Evolutionary conservation across 2,797 vertebrate species (phyloP).

Genomic region (Presbytis comata): DNA sequence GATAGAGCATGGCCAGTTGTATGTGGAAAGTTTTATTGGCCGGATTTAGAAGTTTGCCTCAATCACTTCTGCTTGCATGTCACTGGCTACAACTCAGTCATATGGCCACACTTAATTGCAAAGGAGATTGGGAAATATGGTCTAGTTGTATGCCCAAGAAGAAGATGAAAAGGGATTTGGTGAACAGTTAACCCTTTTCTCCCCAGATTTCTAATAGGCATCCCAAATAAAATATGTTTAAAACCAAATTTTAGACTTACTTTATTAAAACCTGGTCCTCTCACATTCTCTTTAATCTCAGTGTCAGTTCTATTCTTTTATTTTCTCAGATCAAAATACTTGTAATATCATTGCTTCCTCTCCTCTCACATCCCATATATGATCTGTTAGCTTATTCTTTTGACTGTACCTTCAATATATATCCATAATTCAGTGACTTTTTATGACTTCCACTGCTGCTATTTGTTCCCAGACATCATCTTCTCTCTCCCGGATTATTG

Average conservation of each 20-base stretch:
- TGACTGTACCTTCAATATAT: not conserved
- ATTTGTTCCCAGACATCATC: not conserved
- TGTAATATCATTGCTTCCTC: not conserved
- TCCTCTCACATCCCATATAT: not conserved
- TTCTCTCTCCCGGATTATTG: not conserved
- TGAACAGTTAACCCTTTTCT: not conserved
- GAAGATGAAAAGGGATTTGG: not conserved
- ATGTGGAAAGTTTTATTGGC: not conserved
- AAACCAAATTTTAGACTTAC: not conserved
- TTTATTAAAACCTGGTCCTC: not conserved
- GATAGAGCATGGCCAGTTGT: not conserved
- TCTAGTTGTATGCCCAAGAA: not conserved
- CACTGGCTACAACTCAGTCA: not conserved
- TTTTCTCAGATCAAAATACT: not conserved
- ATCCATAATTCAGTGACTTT: not conserved
- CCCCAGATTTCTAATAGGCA: not conserved
- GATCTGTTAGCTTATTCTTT: not conserved
- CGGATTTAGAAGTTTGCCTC: not conserved
- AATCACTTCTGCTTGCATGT: not conserved
- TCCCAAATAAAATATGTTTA: not conserved
- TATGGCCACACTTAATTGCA: not conserved
- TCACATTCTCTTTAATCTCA: not conserved
- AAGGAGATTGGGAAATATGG: not conserved
- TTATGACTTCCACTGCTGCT: not conserved
- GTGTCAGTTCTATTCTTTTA: not conserved